phyloP scores from a whole-genome alignment of 2,797 vertebrate genomes.

The Sebastes kiyomatsui region DNA sequence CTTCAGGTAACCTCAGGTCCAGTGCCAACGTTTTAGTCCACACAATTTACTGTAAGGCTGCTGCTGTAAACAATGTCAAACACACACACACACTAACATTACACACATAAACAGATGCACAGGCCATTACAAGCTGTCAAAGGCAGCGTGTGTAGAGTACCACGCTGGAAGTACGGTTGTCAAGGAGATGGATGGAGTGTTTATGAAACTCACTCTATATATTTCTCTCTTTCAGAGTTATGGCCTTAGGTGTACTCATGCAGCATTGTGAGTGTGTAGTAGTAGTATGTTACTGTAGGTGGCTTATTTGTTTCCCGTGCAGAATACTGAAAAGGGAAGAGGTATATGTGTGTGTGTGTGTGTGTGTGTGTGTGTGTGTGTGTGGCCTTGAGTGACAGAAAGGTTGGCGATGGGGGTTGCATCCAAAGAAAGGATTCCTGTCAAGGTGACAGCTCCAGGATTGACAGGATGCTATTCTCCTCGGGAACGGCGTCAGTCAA shows the following conservation, averaged over 20 bases:
- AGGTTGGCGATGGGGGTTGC: constrained; percentile 73
- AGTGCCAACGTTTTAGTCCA: not conserved
- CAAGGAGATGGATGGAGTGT: constrained; percentile 71
- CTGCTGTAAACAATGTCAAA: not conserved
- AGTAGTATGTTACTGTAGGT: constrained; percentile 28
- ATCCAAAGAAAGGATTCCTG: constrained; percentile 79
- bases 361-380: constrained; percentile 9
- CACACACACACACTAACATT: constrained; percentile 1
- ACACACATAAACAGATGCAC: constrained; percentile 31
- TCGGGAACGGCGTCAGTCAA: constrained; percentile 73
- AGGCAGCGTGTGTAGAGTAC: constrained; percentile 2
- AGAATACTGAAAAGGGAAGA: constrained; percentile 54
- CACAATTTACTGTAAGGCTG: not conserved
- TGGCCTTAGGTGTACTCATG: constrained; percentile 32
- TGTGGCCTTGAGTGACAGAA: constrained; percentile 75
- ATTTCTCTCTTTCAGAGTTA: constrained; percentile 48
- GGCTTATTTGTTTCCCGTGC: constrained; percentile 41
- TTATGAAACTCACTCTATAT: constrained; percentile 57
- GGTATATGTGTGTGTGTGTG: not conserved
- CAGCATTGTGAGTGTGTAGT: constrained; percentile 3
- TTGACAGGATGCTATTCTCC: constrained; percentile 80
- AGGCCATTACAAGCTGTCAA: constrained; percentile 24
- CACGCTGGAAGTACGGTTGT: constrained; percentile 55
- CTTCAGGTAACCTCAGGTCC: constrained; percentile 10
- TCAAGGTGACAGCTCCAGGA: constrained; percentile 79